Conservation (phyloP, 2,113 vertebrate genomes). For the Ivindomyrus marchei region DNA sequence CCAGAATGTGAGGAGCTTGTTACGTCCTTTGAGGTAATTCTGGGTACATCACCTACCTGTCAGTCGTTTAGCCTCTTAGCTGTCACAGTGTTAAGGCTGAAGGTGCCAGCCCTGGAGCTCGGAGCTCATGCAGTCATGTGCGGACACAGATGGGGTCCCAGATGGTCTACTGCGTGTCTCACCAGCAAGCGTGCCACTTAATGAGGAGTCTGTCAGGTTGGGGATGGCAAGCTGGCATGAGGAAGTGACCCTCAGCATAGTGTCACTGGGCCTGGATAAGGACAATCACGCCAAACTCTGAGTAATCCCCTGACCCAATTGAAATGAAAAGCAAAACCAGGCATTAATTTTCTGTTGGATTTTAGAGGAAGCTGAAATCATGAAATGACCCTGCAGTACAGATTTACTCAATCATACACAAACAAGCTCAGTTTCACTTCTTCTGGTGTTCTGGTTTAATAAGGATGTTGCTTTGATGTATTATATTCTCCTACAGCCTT, state of each 20-base stretch:
- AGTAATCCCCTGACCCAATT: neutral
- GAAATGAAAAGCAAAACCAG: neutral
- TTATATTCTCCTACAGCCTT: neutral
- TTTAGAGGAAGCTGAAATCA: constrained; percentile 13
- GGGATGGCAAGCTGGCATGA: neutral
- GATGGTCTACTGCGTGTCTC: neutral
- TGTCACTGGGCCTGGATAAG: neutral
- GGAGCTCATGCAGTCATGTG: neutral
- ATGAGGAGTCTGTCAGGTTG: neutral
- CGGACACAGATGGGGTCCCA: neutral
- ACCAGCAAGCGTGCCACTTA: neutral
- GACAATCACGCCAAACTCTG: neutral
- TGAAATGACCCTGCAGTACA: neutral
- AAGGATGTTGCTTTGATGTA: neutral
- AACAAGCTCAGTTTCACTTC: neutral
- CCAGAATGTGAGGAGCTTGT: neutral
- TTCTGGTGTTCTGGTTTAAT: neutral
- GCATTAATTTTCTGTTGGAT: neutral
- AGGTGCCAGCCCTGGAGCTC: neutral
- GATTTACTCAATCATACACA: constrained; percentile 6
- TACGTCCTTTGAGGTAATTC: neutral
- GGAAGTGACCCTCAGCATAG: neutral
- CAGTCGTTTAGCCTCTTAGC: neutral
- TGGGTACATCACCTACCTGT: neutral
- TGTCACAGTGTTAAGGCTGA: neutral